phyloP scores from a whole-genome alignment of 2,113 vertebrate genomes.

The Campylomormyrus numenius region DNA sequence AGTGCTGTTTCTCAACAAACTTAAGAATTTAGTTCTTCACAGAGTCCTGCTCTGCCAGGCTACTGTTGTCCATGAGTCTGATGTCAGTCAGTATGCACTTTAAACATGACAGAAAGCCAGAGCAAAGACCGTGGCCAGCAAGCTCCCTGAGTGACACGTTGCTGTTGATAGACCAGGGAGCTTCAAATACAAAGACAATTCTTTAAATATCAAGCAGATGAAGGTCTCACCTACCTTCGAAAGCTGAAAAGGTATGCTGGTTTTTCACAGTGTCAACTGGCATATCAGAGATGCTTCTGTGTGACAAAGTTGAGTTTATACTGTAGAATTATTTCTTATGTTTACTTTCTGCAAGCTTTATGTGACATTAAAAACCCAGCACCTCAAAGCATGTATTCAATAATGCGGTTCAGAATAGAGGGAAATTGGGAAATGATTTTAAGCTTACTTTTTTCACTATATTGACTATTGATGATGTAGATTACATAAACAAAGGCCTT shows the following conservation, averaged over 20 bases:
- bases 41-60: not conserved
- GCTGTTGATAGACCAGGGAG: not conserved
- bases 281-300: not conserved
- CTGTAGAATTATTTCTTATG: not conserved
- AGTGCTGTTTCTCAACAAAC: not conserved
- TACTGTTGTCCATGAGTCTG: not conserved
- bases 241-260: not conserved
- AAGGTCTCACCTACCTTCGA: not conserved
- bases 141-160: too few species aligned
- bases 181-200: not conserved
- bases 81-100: constrained; percentile 3
- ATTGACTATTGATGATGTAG: not conserved
- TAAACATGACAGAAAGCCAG: not conserved
- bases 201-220: not conserved
- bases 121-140: too few species aligned
- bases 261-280: not conserved
- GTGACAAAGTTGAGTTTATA: not conserved
- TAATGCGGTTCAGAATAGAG: not conserved
- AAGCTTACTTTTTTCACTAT: not conserved
- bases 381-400: not conserved
- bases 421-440: not conserved
- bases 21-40: not conserved
- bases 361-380: not conserved
- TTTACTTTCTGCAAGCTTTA: not conserved
- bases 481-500: not conserved